Conservation (phyloP, 2,797 vertebrate species). For the Tenualosa ilisha region DNA sequence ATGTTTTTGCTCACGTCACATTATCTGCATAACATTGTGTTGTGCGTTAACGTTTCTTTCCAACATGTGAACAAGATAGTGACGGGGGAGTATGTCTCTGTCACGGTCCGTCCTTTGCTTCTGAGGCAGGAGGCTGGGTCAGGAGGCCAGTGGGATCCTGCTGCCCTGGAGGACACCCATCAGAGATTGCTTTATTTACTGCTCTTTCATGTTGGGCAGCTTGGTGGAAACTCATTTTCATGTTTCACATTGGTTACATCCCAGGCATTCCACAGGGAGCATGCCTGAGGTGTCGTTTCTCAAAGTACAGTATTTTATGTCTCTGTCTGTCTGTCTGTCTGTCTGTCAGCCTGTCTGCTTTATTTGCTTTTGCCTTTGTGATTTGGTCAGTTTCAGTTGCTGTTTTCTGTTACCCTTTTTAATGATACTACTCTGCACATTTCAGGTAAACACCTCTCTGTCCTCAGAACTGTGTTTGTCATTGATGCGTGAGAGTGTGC, state of each 20-base stretch:
- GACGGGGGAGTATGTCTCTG: not conserved
- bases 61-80: not conserved
- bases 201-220: not conserved
- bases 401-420: not conserved
- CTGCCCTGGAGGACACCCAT: not conserved
- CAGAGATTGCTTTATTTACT: not conserved
- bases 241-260: not conserved
- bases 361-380: not conserved
- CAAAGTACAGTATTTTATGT: not conserved
- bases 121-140: not conserved
- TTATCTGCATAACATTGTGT: too few species aligned
- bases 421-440: too few species aligned
- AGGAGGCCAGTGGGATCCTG: not conserved
- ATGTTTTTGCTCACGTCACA: too few species aligned
- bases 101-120: not conserved
- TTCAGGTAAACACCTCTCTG: not conserved
- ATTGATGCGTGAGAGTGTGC: not conserved
- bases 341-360: not conserved
- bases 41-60: not conserved
- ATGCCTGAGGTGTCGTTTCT: not conserved
- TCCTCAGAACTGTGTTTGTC: not conserved
- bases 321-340: not conserved
- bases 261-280: not conserved
- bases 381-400: not conserved
- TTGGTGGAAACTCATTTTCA: not conserved